Evolutionary conservation across 2,888 invertebrate species (phyloP).

Genomic region (Griposia aprilina): DNA sequence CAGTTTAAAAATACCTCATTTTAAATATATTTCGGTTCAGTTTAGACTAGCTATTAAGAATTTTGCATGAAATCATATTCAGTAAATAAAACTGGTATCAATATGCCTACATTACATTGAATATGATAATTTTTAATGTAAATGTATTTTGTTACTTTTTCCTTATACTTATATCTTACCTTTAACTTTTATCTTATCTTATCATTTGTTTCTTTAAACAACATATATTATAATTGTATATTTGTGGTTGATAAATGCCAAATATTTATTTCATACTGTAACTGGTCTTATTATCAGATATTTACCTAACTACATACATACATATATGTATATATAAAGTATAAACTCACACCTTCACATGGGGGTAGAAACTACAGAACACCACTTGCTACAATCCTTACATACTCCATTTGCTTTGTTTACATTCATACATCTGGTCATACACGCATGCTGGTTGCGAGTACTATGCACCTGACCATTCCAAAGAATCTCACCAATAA

Average conservation of each 20-base stretch:
- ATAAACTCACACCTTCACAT: background rate
- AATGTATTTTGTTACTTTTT: background rate
- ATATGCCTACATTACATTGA: background rate
- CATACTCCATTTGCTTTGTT: background rate
- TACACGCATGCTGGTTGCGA: background rate
- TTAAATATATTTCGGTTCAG: background rate
- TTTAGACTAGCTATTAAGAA: background rate
- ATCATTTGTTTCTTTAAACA: no score
- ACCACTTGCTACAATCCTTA: background rate
- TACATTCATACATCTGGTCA: background rate
- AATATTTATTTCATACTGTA: background rate
- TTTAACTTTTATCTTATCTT: no score
- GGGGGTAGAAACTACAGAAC: background rate
- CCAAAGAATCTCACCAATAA: background rate
- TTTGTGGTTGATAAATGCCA: background rate
- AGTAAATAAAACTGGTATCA: slow-evolving; percentile 3
- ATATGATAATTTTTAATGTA: no score
- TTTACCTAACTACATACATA: background rate
- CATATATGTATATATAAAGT: background rate
- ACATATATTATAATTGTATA: no score
- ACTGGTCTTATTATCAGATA: background rate
- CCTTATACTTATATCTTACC: background rate
- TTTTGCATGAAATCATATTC: slow-evolving; percentile 4
- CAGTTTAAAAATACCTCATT: background rate
- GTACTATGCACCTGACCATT: background rate